phyloP scores from a whole-genome alignment of 2,113 vertebrate genomes.

The Platichthys flesus region DNA sequence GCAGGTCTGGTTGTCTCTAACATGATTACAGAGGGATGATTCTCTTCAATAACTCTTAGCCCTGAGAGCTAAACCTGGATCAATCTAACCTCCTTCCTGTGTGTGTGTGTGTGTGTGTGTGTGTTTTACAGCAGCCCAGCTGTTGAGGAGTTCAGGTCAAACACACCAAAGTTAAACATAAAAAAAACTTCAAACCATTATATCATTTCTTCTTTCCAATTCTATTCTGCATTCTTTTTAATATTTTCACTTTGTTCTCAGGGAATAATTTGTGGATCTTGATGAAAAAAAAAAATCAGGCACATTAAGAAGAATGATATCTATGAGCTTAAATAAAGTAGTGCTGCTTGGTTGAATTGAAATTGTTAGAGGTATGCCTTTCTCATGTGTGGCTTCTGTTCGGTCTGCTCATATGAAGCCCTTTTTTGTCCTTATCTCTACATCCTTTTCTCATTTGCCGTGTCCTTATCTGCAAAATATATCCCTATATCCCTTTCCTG shows the following conservation, averaged over 20 bases:
- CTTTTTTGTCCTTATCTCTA: slow-evolving; percentile 35
- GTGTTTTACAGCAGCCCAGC: slow-evolving; percentile 59
- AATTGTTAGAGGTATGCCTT: no score
- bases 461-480: slow-evolving; percentile 42
- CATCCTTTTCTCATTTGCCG: slow-evolving; percentile 53
- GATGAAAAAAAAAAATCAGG: no score
- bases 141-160: slow-evolving; percentile 55
- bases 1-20: slow-evolving; percentile 82
- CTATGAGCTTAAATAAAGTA: no score
- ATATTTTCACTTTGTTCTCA: no score
- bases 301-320: no score
- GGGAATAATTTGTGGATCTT: no score
- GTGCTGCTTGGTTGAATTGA: no score
- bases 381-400: background rate
- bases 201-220: no score
- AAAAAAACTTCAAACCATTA: slow-evolving; percentile 3
- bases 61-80: slow-evolving; percentile 85
- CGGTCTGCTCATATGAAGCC: background rate
- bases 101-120: slow-evolving; percentile 26
- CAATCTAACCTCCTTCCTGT: slow-evolving; percentile 82
- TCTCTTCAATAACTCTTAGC: slow-evolving; percentile 87
- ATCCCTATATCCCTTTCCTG: slow-evolving; percentile 26
- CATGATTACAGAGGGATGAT: slow-evolving; percentile 84
- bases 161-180: slow-evolving; percentile 2
- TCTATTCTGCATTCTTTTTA: no score